Percentiles rank a stretch among this genome's conserved stretches.
These are phyloP conservation scores for Holotrichia oblita DNA, from an alignment of 1,140 invertebrate species.

Conservation along the genomic window DNA sequence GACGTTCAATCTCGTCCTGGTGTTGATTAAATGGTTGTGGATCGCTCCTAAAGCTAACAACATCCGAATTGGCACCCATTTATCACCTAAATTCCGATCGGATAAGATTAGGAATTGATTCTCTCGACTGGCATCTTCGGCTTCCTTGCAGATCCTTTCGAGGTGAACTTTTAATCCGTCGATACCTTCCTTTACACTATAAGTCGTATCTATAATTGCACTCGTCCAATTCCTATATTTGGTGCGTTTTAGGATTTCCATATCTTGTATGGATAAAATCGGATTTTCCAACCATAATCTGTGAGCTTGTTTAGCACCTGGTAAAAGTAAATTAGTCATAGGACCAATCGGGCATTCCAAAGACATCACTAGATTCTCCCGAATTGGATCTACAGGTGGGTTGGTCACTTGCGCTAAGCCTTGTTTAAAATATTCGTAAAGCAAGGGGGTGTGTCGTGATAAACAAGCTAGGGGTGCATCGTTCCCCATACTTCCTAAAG, in stretches of 20 bases:
- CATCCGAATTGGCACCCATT: conserved; percentile 81
- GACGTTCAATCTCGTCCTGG: conserved; percentile 95
- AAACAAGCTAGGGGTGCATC: conserved; percentile 97
- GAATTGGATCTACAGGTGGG: conserved; percentile 98
- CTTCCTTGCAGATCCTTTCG: conserved; percentile 82
- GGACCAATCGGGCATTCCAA: conserved; percentile 91
- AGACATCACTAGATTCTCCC: conserved; percentile 99
- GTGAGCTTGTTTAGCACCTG: conserved; percentile 82
- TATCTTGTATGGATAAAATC: conserved; percentile 89
- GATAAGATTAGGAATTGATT: conserved; percentile 91
- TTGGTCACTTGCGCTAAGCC: conserved; percentile 99
- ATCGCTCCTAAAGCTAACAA: conserved; percentile 89
- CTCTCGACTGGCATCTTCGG: conserved; percentile 81
- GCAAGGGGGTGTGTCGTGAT: conserved; percentile 91
- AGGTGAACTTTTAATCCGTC: conserved; percentile 81
- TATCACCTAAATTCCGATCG: conserved; percentile 76
- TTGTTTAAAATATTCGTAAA: conserved; percentile 99
- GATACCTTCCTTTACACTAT: conserved; percentile 75
- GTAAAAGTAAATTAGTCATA: conserved; percentile 93
- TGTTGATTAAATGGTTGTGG: conserved; percentile 95
- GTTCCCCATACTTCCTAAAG: conserved; percentile 98
- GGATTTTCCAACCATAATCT: conserved; percentile 94
- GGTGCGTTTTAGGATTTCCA: conserved; percentile 86
- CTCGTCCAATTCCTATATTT: conserved; percentile 92
- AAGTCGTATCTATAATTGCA: conserved; percentile 91